phyloP scores from a whole-genome alignment of 2,888 invertebrate species.

The Galerucella calmariensis region DNA sequence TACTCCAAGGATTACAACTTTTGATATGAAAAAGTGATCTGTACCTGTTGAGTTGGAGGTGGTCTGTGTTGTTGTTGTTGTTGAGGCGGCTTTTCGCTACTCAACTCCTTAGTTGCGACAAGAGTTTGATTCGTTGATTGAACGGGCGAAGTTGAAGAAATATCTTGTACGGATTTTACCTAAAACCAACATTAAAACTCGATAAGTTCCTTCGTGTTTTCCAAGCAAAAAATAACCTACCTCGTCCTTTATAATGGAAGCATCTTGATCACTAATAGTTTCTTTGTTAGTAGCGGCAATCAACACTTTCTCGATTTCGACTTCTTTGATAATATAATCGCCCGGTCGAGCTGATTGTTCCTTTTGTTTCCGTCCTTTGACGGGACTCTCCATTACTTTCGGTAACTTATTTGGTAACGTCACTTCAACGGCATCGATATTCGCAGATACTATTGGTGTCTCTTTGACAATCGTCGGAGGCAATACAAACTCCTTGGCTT shows the following conservation, averaged over 20 bases:
- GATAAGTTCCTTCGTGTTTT: no score
- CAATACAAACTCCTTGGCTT: slow-evolving; percentile 63
- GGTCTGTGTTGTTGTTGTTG: slow-evolving; percentile 9
- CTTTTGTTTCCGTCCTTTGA: slow-evolving; percentile 58
- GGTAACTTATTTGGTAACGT: slow-evolving; percentile 66
- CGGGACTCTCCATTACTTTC: slow-evolving; percentile 63
- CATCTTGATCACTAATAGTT: slow-evolving; percentile 47
- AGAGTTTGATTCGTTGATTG: slow-evolving; percentile 32
- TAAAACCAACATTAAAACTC: slow-evolving; percentile 6
- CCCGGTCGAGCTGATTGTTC: slow-evolving; percentile 44
- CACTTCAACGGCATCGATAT: slow-evolving; percentile 76
- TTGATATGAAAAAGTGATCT: no score
- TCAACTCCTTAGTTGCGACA: slow-evolving; percentile 7
- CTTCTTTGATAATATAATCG: slow-evolving; percentile 33
- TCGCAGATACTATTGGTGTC: slow-evolving; percentile 76
- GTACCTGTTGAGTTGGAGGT: slow-evolving; percentile 1
- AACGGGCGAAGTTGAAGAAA: slow-evolving; percentile 11
- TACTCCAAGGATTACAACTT: no score
- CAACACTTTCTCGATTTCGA: neutral
- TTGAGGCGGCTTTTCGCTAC: neutral
- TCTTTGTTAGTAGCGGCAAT: slow-evolving; percentile 40
- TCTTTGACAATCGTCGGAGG: slow-evolving; percentile 59
- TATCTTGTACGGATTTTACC: slow-evolving; percentile 11
- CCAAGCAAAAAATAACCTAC: slow-evolving; percentile 4
- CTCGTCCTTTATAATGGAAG: slow-evolving; percentile 49